These are phyloP conservation scores for Pachymerium ferrugineum DNA, from an alignment of 2,888 invertebrate species.

Conservation along the genomic window DNA sequence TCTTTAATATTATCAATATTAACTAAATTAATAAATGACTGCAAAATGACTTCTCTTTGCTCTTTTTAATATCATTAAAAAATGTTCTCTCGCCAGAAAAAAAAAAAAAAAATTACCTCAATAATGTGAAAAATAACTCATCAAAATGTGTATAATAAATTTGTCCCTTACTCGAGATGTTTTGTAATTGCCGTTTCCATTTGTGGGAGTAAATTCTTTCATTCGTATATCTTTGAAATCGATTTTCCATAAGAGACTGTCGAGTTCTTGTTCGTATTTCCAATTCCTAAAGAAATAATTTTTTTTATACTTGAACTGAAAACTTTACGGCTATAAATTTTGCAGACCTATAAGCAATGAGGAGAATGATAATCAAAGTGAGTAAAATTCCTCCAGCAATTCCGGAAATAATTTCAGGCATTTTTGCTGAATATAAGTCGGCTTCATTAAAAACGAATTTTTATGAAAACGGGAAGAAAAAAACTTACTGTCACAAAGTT, in stretches of 20 bases:
- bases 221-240: constrained; percentile 79
- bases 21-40: too few species aligned
- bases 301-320: not conserved
- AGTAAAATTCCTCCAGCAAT: constrained; percentile 70
- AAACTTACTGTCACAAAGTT: constrained; percentile 78
- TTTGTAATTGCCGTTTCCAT: constrained; percentile 37
- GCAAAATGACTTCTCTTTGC: too few species aligned
- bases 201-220: constrained; percentile 37
- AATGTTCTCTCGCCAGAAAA: too few species aligned
- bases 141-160: not conserved
- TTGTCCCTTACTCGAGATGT: constrained; percentile 42
- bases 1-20: too few species aligned
- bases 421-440: constrained; percentile 60
- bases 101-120: too few species aligned
- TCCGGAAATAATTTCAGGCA: constrained; percentile 74
- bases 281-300: constrained; percentile 66
- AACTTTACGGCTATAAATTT: not conserved
- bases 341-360: constrained; percentile 57
- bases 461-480: not conserved
- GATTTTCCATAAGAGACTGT: constrained; percentile 88
- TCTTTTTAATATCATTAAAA: too few species aligned
- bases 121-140: not conserved
- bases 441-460: not conserved
- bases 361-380: constrained; percentile 63
- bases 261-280: constrained; percentile 88